phyloP scores from a whole-genome alignment of 2,797 vertebrate species.

The Aplochiton taeniatus region DNA sequence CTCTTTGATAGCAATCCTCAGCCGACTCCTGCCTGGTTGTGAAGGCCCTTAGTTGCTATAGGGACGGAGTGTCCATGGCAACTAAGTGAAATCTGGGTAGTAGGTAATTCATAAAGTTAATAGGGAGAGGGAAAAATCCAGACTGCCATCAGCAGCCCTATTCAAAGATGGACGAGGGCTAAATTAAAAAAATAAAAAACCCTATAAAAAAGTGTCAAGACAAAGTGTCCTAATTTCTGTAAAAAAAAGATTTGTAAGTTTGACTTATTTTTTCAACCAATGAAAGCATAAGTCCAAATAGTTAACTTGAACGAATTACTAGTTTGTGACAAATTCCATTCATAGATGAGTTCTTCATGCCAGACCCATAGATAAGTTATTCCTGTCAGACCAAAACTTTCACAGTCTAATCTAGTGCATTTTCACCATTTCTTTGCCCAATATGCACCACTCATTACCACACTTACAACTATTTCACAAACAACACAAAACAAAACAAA shows the following conservation, averaged over 20 bases:
- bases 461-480: constrained; percentile 9
- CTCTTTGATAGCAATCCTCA: constrained; percentile 35
- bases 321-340: no score
- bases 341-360: no score
- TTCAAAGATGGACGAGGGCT: constrained; percentile 17
- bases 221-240: no score
- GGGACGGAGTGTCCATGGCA: constrained; percentile 71
- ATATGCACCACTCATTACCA: constrained; percentile 8
- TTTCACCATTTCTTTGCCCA: no score
- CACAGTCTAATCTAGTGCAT: no score
- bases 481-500: constrained; percentile 16
- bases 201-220: constrained; percentile 13
- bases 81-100: constrained; percentile 52
- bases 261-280: no score
- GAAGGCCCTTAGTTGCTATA: constrained; percentile 65
- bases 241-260: no score
- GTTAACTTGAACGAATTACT: no score
- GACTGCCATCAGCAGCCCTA: background rate
- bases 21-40: constrained; percentile 44
- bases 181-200: no score
- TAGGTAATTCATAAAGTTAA: constrained; percentile 42
- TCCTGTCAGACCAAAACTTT: no score
- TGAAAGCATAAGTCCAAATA: no score
- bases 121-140: constrained; percentile 25
- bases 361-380: no score